Evolutionary conservation across 2,113 vertebrate genomes (phyloP).

Genomic region (Zapornia atra): DNA sequence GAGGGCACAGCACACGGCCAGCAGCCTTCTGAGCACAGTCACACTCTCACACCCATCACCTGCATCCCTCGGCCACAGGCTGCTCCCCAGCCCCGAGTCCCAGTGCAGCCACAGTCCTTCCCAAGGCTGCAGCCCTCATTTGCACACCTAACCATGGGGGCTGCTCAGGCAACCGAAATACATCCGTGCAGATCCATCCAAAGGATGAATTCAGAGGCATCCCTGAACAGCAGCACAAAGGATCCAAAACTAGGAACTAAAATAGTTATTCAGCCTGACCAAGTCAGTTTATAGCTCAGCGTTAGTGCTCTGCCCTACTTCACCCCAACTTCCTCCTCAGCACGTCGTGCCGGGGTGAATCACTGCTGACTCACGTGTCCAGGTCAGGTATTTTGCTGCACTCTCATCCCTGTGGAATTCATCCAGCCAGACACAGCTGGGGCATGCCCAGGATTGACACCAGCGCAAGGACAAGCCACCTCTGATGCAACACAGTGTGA

Average conservation of each 20-base stretch:
- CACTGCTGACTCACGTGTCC: background rate
- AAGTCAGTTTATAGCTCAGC: background rate
- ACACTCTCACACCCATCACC: background rate
- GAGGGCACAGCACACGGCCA: fast-evolving
- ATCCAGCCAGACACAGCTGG: background rate
- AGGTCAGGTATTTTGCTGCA: background rate
- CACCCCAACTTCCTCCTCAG: background rate
- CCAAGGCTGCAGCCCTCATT: too few relatives aligned
- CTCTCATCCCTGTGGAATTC: background rate
- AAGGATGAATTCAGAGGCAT: background rate
- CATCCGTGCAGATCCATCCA: background rate
- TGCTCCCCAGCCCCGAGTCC: background rate
- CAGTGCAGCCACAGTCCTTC: background rate
- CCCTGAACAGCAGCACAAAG: background rate
- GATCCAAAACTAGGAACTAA: background rate
- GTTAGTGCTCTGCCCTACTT: background rate
- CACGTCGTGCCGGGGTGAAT: background rate
- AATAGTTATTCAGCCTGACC: background rate
- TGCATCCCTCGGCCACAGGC: background rate
- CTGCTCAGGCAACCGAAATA: fast-evolving
- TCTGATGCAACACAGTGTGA: background rate
- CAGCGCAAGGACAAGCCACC: background rate
- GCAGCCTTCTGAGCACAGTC: too few relatives aligned
- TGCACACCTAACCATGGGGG: background rate
- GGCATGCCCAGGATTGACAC: background rate